Evolutionary conservation across 2,113 vertebrate genomes (phyloP), one percentile per base, ranked within the genome.

Genomic region (Hippocampus mohnikei): DNA sequence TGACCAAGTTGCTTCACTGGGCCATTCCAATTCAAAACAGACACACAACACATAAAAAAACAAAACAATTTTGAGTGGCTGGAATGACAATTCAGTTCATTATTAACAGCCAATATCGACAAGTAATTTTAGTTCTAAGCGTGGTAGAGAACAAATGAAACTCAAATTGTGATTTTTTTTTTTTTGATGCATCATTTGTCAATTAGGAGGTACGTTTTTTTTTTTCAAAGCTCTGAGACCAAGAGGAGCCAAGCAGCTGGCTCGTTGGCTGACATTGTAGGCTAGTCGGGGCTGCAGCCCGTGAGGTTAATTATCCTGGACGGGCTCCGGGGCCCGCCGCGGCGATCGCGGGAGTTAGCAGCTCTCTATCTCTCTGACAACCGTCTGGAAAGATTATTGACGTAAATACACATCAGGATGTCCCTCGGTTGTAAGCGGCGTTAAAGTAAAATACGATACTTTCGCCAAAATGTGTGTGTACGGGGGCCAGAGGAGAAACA

Each of bases 371-470:
- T 78, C 67, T 62, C 76, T 74, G 82, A 85, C 82, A 82, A 77
- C 74, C 72, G 76, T 84, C 82, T 84, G 82, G 69, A 73, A 73
- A 84, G 82, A 67, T 80, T 88, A 90, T 87, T 88, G 88, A 87
- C 87, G 85, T 79, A 86, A 87, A 85, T 81, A 90, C 80, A 79
- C 77, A 73, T 83, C 81, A 83, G 87, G 87, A 90, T 86, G 81
- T 83, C 81, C 42, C 85, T 83, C 86, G 82, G 80, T 78, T 85
- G 74, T 81, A 80, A 88, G 85, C 82, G 78, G 78, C 73, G 72
- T 84, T 78, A 80, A 90, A 86, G 88, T 82, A 84, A 92, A 91
- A 90, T 88, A 89, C 84, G 82, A 91, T 88, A 87, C 73, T 83
- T 85, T 90, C 85, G 81, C 81, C 67, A 75, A 82, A 85, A 81